phyloP scores from a whole-genome alignment of 2,888 invertebrate species.

The Lycia hirtaria region DNA sequence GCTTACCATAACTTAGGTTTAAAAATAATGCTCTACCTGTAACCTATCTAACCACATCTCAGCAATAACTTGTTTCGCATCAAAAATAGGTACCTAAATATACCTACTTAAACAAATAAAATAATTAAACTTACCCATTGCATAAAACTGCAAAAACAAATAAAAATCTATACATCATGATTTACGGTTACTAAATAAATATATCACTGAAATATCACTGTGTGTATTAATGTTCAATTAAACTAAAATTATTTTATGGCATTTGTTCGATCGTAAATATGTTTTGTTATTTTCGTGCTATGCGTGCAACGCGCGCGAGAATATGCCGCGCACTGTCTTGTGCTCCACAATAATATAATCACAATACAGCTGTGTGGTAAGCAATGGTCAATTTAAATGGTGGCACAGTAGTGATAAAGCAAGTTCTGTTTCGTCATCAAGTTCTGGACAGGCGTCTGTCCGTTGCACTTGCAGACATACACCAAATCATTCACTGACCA shows the following conservation, averaged over 20 bases:
- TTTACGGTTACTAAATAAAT: slow-evolving; percentile 33
- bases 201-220: slow-evolving; percentile 38
- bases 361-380: slow-evolving; percentile 24
- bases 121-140: slow-evolving; percentile 36
- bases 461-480: neutral
- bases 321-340: slow-evolving; percentile 31
- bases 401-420: slow-evolving; percentile 35
- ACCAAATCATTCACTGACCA: neutral
- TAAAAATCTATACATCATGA: slow-evolving; percentile 34
- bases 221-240: slow-evolving; percentile 20
- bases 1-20: too few relatives aligned
- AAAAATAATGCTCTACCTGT: too few relatives aligned
- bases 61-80: too few relatives aligned
- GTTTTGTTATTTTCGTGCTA: slow-evolving; percentile 7
- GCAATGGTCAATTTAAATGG: slow-evolving; percentile 37
- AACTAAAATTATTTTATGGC: slow-evolving; percentile 26
- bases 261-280: slow-evolving; percentile 28
- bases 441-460: slow-evolving; percentile 8
- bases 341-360: slow-evolving; percentile 21
- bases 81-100: neutral
- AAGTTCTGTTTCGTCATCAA: slow-evolving; percentile 35
- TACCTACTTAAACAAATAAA: neutral
- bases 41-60: too few relatives aligned
- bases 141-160: slow-evolving; percentile 37
- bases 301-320: slow-evolving; percentile 37